Base-by-base conservation (phyloP, 2,888 invertebrate genomes). In the Caenorhabditis drosophilae region DNA sequence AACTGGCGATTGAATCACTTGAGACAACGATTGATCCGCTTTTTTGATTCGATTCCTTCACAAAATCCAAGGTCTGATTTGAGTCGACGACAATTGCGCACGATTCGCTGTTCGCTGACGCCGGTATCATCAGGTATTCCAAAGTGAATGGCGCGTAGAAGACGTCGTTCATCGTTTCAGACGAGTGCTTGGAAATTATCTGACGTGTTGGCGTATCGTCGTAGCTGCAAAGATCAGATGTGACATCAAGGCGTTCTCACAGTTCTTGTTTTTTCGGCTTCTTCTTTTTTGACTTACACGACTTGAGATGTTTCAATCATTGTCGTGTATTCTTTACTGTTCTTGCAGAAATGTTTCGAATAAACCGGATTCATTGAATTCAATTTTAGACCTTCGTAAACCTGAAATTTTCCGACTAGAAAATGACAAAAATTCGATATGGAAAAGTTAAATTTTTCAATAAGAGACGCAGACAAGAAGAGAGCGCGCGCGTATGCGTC, bases 91-190 rank as follows among this genome's bases (percentile, higher is more conserved):
- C 38, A n/a, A 42, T 15, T 11, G 64, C 48, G 35, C 64, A 64
- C 11, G 34, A 31, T 20, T 41, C 52, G 1, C 11, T 16, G 6
- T 18, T 42, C 4, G 57, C 57, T 9, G 7, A 9, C 12, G 25
- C 12, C 3, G 51, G 47, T 3, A 59, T 12, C 34, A 18, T 27
- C 9, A 51, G 12, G 38, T 72, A 72, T 1, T 62, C 57, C 6
- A 72, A 20, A 9, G 48, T 41, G 49, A 72, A 72, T 23, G 72
- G 72, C 35, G 51, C 57, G 26, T 72, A 69, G 49, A 47, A 62
- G 4, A 42, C 36, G 2, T 40, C 41, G 18, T 58, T 52, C 1
- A 27, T 34, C 0, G 20, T 18, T 1, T 27, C 46, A 1, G 42
- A 23, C 11, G 22, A 16, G 11, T 25, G 25, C 11, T 15, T 26